A percentile compares a stretch with the other conserved stretches of the same genome.
phyloP scores from a whole-genome alignment of 2,888 invertebrate genomes.

The Drosophila neutralis region DNA sequence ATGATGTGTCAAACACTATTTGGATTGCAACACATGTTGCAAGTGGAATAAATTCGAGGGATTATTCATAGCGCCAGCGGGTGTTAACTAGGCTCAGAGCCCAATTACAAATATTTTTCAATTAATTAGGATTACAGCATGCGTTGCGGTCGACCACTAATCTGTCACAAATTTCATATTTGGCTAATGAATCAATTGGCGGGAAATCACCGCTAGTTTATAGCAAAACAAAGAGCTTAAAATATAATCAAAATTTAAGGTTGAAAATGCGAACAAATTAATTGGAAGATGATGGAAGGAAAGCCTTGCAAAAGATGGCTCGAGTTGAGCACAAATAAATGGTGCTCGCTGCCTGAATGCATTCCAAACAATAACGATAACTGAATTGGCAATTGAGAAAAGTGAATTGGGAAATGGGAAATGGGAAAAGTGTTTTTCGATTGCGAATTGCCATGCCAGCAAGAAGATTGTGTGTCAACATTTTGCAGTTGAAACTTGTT shows the following conservation, averaged over 20 bases:
- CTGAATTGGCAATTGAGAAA: slow-evolving; percentile 17
- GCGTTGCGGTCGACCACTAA: background rate
- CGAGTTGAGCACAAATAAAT: background rate
- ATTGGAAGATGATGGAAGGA: background rate
- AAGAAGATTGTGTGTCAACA: slow-evolving; percentile 18
- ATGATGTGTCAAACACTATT: no score
- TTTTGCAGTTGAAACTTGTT: slow-evolving; percentile 32
- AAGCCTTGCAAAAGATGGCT: background rate
- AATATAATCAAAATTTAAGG: background rate
- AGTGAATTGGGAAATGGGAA: slow-evolving; percentile 7
- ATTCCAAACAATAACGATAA: slow-evolving; percentile 1
- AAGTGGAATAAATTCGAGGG: no score
- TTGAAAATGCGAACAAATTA: background rate
- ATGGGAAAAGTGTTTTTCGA: slow-evolving; percentile 8
- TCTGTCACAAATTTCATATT: background rate
- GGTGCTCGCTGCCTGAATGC: slow-evolving; percentile 3
- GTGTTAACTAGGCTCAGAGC: background rate
- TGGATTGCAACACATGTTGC: no score
- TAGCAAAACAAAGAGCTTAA: background rate
- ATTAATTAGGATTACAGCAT: background rate
- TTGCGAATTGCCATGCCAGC: slow-evolving; percentile 11
- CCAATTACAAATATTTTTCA: background rate
- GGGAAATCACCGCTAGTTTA: background rate
- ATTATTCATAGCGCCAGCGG: background rate
- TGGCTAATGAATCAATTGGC: background rate